Evolutionary conservation across 2,888 invertebrate genomes (phyloP).

Genomic region (Hyles lineata): DNA sequence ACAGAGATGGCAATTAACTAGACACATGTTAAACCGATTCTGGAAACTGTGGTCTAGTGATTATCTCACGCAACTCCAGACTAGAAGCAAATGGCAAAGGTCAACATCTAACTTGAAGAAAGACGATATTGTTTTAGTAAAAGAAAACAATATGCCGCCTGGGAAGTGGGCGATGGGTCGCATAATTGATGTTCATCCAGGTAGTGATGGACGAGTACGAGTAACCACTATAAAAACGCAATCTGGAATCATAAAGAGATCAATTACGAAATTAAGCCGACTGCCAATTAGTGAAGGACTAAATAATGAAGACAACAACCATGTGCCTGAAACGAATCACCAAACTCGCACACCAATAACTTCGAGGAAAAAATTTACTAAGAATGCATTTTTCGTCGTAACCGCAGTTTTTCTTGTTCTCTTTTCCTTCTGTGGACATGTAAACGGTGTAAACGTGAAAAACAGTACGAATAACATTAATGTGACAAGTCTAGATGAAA

Average conservation of each 20-base stretch:
- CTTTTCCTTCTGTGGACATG: too few relatives aligned
- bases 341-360: too few relatives aligned
- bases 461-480: too few relatives aligned
- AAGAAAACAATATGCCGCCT: constrained; percentile 36
- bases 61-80: neutral
- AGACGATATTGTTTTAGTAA: constrained; percentile 35
- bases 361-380: too few relatives aligned
- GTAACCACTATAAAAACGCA: constrained; percentile 36
- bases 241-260: constrained; percentile 32
- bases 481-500: too few relatives aligned
- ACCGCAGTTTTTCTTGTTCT: too few relatives aligned
- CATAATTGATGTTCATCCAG: constrained; percentile 34
- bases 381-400: too few relatives aligned
- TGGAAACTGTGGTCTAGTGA: constrained; percentile 6
- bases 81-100: neutral
- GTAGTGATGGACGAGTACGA: constrained; percentile 32
- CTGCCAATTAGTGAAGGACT: neutral
- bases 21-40: neutral
- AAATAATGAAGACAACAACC: too few relatives aligned
- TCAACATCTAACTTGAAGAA: neutral
- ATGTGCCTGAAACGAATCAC: too few relatives aligned
- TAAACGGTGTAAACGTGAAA: too few relatives aligned
- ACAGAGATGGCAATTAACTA: neutral
- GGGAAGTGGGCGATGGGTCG: constrained; percentile 38
- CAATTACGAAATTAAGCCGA: constrained; percentile 29